A percentile compares a stretch with the other conserved stretches of the same genome.
Evolutionary conservation across 2,113 vertebrate species (phyloP).

Genomic region (Odobenus rosmarus): DNA sequence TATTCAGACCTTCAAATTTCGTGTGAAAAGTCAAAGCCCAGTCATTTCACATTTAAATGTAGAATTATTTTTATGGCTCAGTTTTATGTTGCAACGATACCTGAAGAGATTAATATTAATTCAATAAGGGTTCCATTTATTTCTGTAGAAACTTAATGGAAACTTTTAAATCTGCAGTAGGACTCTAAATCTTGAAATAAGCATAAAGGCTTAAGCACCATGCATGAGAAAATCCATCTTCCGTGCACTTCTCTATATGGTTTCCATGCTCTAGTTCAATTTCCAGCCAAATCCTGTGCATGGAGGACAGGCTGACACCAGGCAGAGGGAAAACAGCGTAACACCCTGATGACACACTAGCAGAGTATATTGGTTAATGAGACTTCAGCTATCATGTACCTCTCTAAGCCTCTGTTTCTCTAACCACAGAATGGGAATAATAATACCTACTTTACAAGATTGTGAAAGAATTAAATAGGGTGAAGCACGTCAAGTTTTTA

Average conservation of each 20-base stretch:
- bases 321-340: background rate
- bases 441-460: background rate
- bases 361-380: background rate
- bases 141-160: background rate
- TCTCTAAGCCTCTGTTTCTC: background rate
- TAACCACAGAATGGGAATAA: background rate
- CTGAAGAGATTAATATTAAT: background rate
- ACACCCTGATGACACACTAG: background rate
- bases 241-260: background rate
- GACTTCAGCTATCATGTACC: background rate
- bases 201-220: background rate
- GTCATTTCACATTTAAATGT: conserved; percentile 17
- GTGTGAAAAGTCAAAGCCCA: background rate
- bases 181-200: background rate
- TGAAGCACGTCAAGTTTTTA: background rate
- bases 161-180: background rate
- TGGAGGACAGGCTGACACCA: background rate
- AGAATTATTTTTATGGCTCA: background rate
- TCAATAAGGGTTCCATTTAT: background rate
- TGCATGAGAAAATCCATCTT: background rate
- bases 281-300: background rate
- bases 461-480: background rate
- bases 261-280: background rate
- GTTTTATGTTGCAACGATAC: background rate
- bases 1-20: background rate